Evolutionary conservation across 2,113 vertebrate species (phyloP).

Genomic region (Odocoileus hemionus): DNA sequence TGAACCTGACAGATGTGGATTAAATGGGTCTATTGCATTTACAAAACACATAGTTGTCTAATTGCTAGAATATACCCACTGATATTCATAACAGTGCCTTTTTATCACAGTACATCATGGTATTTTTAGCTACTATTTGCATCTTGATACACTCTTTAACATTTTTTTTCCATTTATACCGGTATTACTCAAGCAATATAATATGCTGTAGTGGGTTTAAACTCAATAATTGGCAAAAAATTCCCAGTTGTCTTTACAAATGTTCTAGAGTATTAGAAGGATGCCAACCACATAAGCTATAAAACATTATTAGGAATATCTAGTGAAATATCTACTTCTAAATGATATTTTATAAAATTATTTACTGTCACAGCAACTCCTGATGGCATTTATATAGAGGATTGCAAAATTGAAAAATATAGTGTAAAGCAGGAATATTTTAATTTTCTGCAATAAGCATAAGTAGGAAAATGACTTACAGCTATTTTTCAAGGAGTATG

Average conservation of each 20-base stretch:
- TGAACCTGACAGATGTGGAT: not conserved
- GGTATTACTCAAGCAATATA: constrained; percentile 22
- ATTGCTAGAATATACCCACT: not conserved
- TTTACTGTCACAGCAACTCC: constrained; percentile 63
- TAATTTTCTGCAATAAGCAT: constrained; percentile 55
- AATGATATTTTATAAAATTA: constrained; percentile 68
- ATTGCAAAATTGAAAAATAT: constrained; percentile 30
- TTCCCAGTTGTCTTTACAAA: constrained; percentile 64
- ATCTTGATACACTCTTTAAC: not conserved
- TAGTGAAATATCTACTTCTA: constrained; percentile 51
- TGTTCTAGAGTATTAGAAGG: constrained; percentile 53
- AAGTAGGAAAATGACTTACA: constrained; percentile 54
- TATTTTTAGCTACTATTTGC: constrained; percentile 20
- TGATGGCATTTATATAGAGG: constrained; percentile 55
- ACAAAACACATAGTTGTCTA: not conserved
- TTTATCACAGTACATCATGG: not conserved
- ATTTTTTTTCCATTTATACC: not conserved
- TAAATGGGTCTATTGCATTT: constrained; percentile 1
- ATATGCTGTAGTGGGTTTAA: constrained; percentile 48
- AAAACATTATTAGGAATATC: constrained; percentile 57
- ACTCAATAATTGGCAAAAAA: constrained; percentile 61
- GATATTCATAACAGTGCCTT: constrained; percentile 2
- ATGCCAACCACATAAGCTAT: constrained; percentile 39
- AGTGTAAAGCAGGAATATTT: constrained; percentile 40
- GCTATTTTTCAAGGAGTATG: constrained; percentile 37